phyloP scores from a whole-genome alignment of 2,888 invertebrate species.

The Drepanosiphum platanoidis region DNA sequence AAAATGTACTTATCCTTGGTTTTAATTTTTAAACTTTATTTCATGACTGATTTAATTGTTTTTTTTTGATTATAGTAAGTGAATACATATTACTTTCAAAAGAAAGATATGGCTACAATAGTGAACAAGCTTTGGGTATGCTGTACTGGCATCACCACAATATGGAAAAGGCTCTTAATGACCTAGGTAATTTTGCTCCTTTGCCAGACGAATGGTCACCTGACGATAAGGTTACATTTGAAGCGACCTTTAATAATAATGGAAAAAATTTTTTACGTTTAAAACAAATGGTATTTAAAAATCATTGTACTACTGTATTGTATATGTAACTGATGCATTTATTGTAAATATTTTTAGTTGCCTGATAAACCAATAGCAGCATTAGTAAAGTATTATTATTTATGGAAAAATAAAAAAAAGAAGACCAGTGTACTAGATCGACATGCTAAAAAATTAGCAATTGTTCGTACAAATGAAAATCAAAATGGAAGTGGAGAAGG shows the following conservation, averaged over 20 bases:
- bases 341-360: constrained; percentile 69
- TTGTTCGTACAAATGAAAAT: constrained; percentile 65
- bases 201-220: constrained; percentile 98
- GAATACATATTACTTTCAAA: constrained; percentile 93
- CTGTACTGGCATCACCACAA: constrained; percentile 98
- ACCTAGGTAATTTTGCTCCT: constrained; percentile 95
- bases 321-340: neutral
- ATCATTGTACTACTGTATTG: too few species aligned
- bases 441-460: constrained; percentile 77
- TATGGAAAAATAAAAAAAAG: constrained; percentile 96
- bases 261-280: constrained; percentile 98
- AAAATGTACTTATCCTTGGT: constrained; percentile 75
- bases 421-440: constrained; percentile 93
- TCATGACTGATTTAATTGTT: neutral
- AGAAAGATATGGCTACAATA: constrained; percentile 97
- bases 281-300: constrained; percentile 91
- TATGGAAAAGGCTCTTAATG: constrained; percentile 88
- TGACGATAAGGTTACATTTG: constrained; percentile 97
- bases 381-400: constrained; percentile 96
- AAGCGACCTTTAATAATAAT: constrained; percentile 97
- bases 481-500: constrained; percentile 65
- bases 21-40: neutral
- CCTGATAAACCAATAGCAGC: constrained; percentile 97
- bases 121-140: constrained; percentile 97
- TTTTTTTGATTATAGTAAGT: constrained; percentile 77